Evolutionary conservation across 2,888 invertebrate genomes (phyloP).

Genomic region (Macaria notata): DNA sequence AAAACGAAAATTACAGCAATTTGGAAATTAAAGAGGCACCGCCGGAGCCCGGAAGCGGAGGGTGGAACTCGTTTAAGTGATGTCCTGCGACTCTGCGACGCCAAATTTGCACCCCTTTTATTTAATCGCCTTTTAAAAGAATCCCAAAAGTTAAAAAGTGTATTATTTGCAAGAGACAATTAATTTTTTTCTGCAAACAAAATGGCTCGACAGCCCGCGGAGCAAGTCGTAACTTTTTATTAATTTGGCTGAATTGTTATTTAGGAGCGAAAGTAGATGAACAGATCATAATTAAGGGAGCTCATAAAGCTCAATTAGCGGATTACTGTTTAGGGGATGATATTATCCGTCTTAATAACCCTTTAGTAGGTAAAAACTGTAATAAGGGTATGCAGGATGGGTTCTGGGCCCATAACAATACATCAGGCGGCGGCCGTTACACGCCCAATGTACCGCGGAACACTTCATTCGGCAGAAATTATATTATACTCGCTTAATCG

Average conservation of each 20-base stretch:
- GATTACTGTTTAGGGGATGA: constrained; percentile 4
- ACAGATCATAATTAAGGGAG: constrained; percentile 1
- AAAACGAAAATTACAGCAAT: constrained; percentile 6
- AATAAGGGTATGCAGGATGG: constrained; percentile 7
- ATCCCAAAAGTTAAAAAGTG: constrained; percentile 3
- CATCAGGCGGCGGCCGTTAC: constrained; percentile 8
- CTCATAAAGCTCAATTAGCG: constrained; percentile 3
- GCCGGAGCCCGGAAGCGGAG: constrained; percentile 1
- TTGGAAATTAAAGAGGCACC: neutral
- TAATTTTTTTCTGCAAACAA: neutral
- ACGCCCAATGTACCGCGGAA: constrained; percentile 5
- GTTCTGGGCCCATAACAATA: constrained; percentile 9
- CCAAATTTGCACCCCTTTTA: constrained; percentile 12
- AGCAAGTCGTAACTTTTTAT: neutral
- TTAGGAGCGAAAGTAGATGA: neutral
- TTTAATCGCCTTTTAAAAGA: constrained; percentile 7
- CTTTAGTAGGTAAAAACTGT: constrained; percentile 5
- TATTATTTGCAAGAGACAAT: neutral
- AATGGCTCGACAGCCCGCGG: too few species aligned
- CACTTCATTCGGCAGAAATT: constrained; percentile 8
- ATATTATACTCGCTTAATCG: neutral
- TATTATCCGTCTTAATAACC: constrained; percentile 15
- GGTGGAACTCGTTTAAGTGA: constrained; percentile 8
- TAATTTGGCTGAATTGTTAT: neutral
- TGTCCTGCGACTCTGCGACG: constrained; percentile 4